A percentile compares a stretch with the other conserved stretches of the same genome.
These are phyloP conservation scores for Liolophura sinensis DNA, from an alignment of 1,140 invertebrate genomes.

Conservation along the genomic window DNA sequence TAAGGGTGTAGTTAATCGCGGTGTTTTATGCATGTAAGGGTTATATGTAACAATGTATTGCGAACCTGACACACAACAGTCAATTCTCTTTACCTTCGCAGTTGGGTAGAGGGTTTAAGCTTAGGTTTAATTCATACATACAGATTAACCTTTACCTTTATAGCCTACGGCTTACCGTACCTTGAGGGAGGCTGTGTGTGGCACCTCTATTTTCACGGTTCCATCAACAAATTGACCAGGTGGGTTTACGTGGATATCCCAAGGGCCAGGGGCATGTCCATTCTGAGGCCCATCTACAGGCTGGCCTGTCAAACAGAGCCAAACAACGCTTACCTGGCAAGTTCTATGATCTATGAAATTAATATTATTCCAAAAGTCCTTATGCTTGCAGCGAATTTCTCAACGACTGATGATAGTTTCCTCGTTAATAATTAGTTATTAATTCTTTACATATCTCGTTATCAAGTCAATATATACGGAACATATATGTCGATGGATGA, in stretches of 20 bases:
- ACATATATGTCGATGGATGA: background rate
- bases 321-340: background rate
- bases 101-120: too few relatives aligned
- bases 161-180: conserved; percentile 22
- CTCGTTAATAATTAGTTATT: background rate
- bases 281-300: conserved; percentile 60
- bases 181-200: conserved; percentile 66
- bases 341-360: background rate
- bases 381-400: background rate
- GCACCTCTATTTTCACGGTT: conserved; percentile 61
- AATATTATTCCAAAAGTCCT: background rate
- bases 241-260: conserved; percentile 62
- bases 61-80: too few relatives aligned
- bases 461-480: background rate
- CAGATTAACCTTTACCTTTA: background rate
- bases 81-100: too few relatives aligned
- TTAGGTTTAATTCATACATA: too few relatives aligned
- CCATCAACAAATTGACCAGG: conserved; percentile 60
- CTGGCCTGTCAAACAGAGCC: conserved; percentile 48
- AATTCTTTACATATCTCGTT: background rate
- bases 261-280: conserved; percentile 63
- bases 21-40: too few relatives aligned
- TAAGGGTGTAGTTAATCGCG: too few relatives aligned
- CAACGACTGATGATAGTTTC: background rate
- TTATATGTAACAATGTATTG: too few relatives aligned